phyloP scores from a whole-genome alignment of 2,888 invertebrate genomes.

The Plebejus argus region DNA sequence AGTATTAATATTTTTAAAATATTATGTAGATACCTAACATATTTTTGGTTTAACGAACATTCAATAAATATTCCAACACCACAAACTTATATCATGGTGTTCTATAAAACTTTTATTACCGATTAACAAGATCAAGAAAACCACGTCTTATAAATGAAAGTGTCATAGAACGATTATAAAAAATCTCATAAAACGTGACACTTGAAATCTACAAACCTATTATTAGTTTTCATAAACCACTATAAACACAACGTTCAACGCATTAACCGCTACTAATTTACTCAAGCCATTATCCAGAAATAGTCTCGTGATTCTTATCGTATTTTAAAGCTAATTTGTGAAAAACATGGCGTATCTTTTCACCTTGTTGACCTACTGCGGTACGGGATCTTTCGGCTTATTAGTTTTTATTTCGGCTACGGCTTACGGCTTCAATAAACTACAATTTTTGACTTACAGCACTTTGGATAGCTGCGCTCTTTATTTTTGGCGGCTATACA shows the following conservation, averaged over 20 bases:
- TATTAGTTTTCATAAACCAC: conserved; percentile 22
- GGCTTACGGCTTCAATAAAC: not conserved
- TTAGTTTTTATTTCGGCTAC: not conserved
- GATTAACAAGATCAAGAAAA: conserved; percentile 9
- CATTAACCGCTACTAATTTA: conserved; percentile 6
- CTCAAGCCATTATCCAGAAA: conserved; percentile 6
- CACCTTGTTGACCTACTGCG: not conserved
- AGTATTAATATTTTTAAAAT: too few relatives aligned
- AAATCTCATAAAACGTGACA: conserved; percentile 20
- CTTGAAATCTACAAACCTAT: not conserved
- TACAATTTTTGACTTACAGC: not conserved
- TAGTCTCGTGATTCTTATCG: conserved; percentile 24
- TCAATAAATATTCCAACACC: not conserved
- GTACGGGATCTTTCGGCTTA: conserved; percentile 1
- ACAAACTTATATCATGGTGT: not conserved
- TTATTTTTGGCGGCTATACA: not conserved
- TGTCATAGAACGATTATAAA: conserved; percentile 13
- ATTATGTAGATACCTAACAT: not conserved
- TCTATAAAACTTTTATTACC: not conserved
- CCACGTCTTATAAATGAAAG: not conserved
- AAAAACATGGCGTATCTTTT: conserved; percentile 19
- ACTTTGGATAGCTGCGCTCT: not conserved
- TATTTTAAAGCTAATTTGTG: conserved; percentile 25
- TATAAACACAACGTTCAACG: conserved; percentile 4
- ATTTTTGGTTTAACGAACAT: not conserved